Percentiles rank a stretch among this genome's conserved stretches.
phyloP scores from a whole-genome alignment of 2,888 invertebrate genomes.

The Antheraea assamensis region DNA sequence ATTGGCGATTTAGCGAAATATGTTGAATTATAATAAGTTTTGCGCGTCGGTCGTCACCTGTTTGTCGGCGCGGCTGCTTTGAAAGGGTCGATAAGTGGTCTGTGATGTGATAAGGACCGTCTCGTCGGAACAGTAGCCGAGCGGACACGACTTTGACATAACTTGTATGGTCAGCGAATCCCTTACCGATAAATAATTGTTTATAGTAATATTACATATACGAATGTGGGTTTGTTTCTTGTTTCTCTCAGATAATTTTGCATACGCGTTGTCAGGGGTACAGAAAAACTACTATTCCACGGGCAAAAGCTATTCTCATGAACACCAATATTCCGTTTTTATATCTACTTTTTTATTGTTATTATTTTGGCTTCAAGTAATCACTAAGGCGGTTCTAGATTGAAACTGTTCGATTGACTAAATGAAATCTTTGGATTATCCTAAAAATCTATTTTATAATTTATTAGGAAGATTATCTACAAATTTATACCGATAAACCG shows the following conservation, averaged over 20 bases:
- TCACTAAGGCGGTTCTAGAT: not conserved
- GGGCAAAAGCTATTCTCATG: no score
- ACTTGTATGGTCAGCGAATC: slow-evolving; percentile 66
- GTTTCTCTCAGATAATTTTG: no score
- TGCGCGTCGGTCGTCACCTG: slow-evolving; percentile 70
- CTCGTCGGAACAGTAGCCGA: slow-evolving; percentile 30
- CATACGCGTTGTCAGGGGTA: no score
- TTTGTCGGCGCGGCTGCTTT: slow-evolving; percentile 71
- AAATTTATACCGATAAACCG: not conserved
- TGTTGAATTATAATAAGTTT: slow-evolving; percentile 52
- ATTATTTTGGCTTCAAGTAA: not conserved
- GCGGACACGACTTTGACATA: slow-evolving; percentile 72
- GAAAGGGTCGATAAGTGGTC: slow-evolving; percentile 69
- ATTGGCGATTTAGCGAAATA: slow-evolving; percentile 27
- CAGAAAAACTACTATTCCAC: no score
- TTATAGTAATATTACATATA: not conserved
- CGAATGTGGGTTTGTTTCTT: no score
- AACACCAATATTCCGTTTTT: no score
- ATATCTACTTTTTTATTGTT: not conserved
- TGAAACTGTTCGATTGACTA: not conserved
- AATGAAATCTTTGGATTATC: not conserved
- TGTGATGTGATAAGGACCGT: slow-evolving; percentile 61
- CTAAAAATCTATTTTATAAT: not conserved
- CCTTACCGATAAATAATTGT: not conserved
- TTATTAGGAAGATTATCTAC: no score